These are phyloP conservation scores for Myrmecobius fasciatus DNA, from an alignment of 2,113 vertebrate species.

Conservation along the genomic window DNA sequence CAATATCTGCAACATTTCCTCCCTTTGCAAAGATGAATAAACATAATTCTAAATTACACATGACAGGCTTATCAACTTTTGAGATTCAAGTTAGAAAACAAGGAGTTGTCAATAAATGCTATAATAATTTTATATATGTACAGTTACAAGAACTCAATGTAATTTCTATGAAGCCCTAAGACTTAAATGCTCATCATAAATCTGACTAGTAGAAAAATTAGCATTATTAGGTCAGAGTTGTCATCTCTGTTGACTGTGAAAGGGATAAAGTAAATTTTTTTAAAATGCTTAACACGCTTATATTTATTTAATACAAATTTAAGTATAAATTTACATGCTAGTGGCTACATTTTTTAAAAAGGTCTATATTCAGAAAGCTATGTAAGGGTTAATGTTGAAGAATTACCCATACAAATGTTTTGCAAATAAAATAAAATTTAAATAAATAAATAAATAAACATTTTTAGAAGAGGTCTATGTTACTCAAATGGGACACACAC, in stretches of 20 bases:
- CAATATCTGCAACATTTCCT: neutral
- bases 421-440: too few species aligned
- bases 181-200: too few species aligned
- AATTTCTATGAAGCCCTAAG: neutral
- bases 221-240: neutral
- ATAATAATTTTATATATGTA: neutral
- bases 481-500: neutral
- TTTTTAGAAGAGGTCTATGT: neutral
- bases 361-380: neutral
- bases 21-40: neutral
- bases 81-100: neutral
- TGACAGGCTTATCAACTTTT: neutral
- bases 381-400: too few species aligned
- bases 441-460: too few species aligned
- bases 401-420: too few species aligned
- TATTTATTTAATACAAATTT: neutral
- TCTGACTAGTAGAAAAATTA: neutral
- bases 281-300: neutral
- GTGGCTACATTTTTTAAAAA: neutral
- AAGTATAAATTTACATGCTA: neutral
- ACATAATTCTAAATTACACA: neutral
- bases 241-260: neutral
- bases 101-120: neutral
- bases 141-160: too few species aligned
- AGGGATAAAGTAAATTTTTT: neutral